These are phyloP conservation scores for Physella acuta DNA, from an alignment of 1,140 invertebrate species.

Conservation along the genomic window DNA sequence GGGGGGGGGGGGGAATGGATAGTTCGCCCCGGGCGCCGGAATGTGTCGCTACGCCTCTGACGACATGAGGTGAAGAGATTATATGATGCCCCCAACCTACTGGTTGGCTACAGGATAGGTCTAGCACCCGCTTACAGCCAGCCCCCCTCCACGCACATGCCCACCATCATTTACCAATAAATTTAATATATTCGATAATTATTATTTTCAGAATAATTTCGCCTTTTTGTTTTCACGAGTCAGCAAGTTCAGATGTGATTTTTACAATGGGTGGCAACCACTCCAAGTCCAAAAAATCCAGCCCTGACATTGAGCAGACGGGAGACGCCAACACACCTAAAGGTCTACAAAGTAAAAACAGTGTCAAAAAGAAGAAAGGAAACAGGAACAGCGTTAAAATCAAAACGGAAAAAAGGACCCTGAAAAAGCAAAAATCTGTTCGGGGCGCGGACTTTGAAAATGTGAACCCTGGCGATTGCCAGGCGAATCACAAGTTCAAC, in stretches of 20 bases:
- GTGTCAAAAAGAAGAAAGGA: constrained; percentile 1
- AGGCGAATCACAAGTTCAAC: neutral
- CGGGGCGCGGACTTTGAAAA: neutral
- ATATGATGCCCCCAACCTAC: too few species aligned
- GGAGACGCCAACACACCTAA: constrained; percentile 1
- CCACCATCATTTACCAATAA: neutral
- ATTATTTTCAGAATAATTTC: neutral
- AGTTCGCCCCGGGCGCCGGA: too few species aligned
- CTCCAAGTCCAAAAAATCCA: neutral
- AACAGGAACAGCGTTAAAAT: constrained; percentile 10
- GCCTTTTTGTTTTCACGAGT: neutral
- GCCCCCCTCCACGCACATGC: neutral
- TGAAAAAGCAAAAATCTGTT: constrained; percentile 2
- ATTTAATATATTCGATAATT: neutral
- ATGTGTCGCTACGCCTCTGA: too few species aligned
- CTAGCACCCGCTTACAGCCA: too few species aligned
- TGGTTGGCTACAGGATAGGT: too few species aligned
- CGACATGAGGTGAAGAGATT: too few species aligned
- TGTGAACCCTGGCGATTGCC: neutral
- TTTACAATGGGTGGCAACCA: constrained; percentile 10
- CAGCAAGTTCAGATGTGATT: neutral
- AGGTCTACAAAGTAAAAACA: neutral
- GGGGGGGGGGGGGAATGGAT: too few species aligned
- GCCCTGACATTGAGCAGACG: too few species aligned
- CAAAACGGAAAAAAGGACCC: neutral